Evolutionary conservation across 2,888 invertebrate genomes (phyloP).

Genomic region (Tipula confusa): DNA sequence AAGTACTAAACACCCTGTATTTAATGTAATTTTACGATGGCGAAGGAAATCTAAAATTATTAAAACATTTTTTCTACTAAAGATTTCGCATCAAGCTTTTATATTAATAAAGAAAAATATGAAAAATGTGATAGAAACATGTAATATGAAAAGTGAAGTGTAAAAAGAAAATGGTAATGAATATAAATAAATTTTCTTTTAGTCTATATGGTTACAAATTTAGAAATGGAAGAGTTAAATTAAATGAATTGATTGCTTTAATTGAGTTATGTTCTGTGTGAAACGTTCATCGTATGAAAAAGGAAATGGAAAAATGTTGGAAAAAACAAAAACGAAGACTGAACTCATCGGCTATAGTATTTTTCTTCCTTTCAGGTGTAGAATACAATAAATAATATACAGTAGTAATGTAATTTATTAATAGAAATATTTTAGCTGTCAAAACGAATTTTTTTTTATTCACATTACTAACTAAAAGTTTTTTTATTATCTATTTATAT

Average conservation of each 20-base stretch:
- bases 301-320: background rate
- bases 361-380: background rate
- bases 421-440: background rate
- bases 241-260: constrained; percentile 20
- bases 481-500: background rate
- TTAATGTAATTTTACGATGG: background rate
- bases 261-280: constrained; percentile 12
- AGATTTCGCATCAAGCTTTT: background rate
- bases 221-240: background rate
- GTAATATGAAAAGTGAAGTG: background rate
- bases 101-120: background rate
- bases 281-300: background rate
- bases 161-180: background rate
- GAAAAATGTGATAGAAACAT: constrained; percentile 16
- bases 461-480: background rate
- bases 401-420: constrained; percentile 12
- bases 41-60: background rate
- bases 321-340: background rate
- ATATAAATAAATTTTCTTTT: background rate
- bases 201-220: background rate
- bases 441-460: background rate
- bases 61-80: background rate
- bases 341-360: background rate
- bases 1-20: no score
- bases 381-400: background rate